A percentile compares a stretch with the other conserved stretches of the same genome.
phyloP scores from a whole-genome alignment of 2,888 invertebrate genomes.

The Calameuta filiformis region DNA sequence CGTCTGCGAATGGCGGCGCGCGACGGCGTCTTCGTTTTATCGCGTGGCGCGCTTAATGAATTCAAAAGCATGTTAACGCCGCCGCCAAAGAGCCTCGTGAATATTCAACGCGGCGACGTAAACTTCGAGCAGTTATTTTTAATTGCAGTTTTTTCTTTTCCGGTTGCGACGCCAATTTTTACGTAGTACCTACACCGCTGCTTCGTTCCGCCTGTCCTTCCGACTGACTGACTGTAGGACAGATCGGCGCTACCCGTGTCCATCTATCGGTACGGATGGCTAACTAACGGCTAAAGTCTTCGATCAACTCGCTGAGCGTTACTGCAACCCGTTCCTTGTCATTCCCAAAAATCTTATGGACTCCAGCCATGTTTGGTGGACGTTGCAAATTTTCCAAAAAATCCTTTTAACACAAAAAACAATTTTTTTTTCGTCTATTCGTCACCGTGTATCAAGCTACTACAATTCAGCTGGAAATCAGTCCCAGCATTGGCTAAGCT shows the following conservation, averaged over 20 bases:
- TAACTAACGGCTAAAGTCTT: no score
- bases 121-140: constrained; percentile 44
- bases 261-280: not conserved
- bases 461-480: no score
- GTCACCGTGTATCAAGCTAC: no score
- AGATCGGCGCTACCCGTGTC: not conserved
- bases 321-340: no score
- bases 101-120: constrained; percentile 39
- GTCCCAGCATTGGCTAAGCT: constrained; percentile 19
- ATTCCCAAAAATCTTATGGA: no score
- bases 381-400: no score
- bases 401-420: no score
- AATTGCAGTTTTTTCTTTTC: constrained; percentile 38
- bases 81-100: constrained; percentile 39
- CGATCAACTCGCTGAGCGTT: no score
- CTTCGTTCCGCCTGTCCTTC: no score
- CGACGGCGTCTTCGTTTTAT: constrained; percentile 36
- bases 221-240: no score
- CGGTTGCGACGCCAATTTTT: constrained; percentile 4
- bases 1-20: constrained; percentile 8
- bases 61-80: constrained; percentile 43
- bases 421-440: no score
- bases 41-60: constrained; percentile 39
- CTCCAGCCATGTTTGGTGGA: no score
- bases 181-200: not conserved